Percentiles rank a stretch among this genome's conserved stretches.
Evolutionary conservation across 2,113 vertebrate genomes (phyloP).

Genomic region (Phocoena phocoena): DNA sequence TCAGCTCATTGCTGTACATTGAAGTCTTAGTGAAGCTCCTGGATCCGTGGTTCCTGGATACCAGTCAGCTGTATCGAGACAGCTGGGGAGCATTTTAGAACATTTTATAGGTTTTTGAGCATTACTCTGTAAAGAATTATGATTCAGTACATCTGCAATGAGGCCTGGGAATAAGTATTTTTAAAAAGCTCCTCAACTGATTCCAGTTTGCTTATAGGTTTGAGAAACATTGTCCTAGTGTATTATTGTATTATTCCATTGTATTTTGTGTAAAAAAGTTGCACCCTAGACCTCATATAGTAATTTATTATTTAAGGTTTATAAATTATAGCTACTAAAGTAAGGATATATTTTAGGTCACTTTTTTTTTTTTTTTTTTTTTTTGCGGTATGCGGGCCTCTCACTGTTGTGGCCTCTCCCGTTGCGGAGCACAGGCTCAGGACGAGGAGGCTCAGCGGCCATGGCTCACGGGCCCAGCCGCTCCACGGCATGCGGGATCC

Average conservation of each 20-base stretch:
- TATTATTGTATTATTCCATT: conserved; percentile 26
- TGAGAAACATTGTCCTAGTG: conserved; percentile 26
- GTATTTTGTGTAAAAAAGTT: conserved; percentile 30
- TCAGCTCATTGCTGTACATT: background rate
- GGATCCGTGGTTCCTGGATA: background rate
- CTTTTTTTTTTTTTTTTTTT: background rate
- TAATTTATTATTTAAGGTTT: conserved; percentile 36
- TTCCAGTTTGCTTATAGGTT: conserved; percentile 6
- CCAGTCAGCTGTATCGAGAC: background rate
- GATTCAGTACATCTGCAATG: background rate
- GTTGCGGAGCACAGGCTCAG: too few species aligned
- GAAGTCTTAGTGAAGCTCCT: background rate
- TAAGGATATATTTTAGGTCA: background rate
- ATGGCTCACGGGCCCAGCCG: too few species aligned
- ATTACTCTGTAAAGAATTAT: background rate
- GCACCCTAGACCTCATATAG: background rate
- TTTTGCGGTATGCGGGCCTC: too few species aligned
- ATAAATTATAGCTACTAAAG: background rate
- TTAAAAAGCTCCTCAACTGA: conserved; percentile 11
- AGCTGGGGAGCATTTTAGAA: background rate
- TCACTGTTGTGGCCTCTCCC: too few species aligned
- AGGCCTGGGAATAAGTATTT: background rate
- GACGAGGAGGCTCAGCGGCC: too few species aligned
- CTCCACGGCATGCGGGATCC: too few species aligned
- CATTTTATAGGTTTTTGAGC: background rate